A percentile compares a stretch with the other conserved stretches of the same genome.
These are phyloP conservation scores for Strigamia transsilvanica DNA, from an alignment of 2,888 invertebrate genomes.

Conservation along the genomic window DNA sequence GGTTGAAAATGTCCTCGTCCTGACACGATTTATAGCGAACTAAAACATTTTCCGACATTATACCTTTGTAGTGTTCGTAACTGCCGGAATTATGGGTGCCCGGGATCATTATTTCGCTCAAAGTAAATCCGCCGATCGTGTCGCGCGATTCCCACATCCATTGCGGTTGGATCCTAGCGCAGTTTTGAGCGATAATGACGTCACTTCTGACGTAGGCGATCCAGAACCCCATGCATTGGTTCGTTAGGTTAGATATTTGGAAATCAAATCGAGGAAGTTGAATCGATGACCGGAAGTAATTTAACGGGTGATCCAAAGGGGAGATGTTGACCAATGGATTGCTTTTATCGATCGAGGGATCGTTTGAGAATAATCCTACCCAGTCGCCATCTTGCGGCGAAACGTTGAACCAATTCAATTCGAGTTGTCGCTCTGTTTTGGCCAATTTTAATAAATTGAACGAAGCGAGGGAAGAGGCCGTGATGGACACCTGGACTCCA, in stretches of 20 bases:
- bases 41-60: constrained; percentile 51
- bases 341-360: constrained; percentile 49
- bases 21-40: constrained; percentile 57
- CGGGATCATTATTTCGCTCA: constrained; percentile 12
- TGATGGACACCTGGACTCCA: neutral
- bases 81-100: constrained; percentile 58
- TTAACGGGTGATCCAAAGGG: neutral
- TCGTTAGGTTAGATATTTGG: neutral
- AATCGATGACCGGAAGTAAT: neutral
- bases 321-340: constrained; percentile 46
- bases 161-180: constrained; percentile 55
- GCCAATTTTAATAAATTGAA: neutral
- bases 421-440: constrained; percentile 55
- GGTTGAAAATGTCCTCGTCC: constrained; percentile 64
- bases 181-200: constrained; percentile 54
- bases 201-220: constrained; percentile 57
- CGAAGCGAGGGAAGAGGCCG: neutral
- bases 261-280: neutral
- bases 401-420: constrained; percentile 57
- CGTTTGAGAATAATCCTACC: constrained; percentile 55
- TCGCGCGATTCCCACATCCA: constrained; percentile 57
- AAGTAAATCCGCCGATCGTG: neutral
- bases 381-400: constrained; percentile 61
- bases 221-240: constrained; percentile 58
- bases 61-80: constrained; percentile 53